A percentile compares a stretch with the other conserved stretches of the same genome.
These are phyloP conservation scores for Mustela nigripes DNA, from an alignment of 2,113 vertebrate genomes.

Conservation along the genomic window DNA sequence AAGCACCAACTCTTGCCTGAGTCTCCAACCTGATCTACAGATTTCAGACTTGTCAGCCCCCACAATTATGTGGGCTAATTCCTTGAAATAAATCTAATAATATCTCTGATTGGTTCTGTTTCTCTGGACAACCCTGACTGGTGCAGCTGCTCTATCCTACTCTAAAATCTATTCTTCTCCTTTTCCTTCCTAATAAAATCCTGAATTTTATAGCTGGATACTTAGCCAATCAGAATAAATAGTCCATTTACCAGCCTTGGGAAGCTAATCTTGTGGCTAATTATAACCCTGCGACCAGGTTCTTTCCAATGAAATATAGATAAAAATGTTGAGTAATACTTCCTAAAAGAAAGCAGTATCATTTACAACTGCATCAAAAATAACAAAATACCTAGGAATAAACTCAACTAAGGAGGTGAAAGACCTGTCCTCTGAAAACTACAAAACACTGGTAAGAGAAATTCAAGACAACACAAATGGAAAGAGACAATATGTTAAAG, in stretches of 20 bases:
- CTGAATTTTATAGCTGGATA: background rate
- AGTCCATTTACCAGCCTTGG: background rate
- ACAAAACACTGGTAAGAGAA: background rate
- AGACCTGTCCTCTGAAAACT: background rate
- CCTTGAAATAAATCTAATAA: slow-evolving; percentile 1
- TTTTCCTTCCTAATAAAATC: background rate
- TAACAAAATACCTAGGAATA: background rate
- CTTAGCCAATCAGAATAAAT: slow-evolving; percentile 16
- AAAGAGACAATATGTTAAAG: background rate
- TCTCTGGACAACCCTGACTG: background rate
- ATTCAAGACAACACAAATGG: background rate
- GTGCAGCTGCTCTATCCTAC: background rate
- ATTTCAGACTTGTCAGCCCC: background rate
- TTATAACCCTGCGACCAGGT: background rate
- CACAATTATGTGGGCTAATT: background rate
- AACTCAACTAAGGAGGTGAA: background rate
- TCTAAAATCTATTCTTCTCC: background rate
- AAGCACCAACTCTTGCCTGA: background rate
- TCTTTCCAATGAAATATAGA: background rate
- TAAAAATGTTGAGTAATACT: background rate
- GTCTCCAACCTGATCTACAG: background rate
- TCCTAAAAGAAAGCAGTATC: background rate
- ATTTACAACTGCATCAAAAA: background rate
- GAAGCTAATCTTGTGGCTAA: background rate
- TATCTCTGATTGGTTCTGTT: background rate